phyloP scores from a whole-genome alignment of 1,140 invertebrate genomes.

The Oryctes rhinoceros region DNA sequence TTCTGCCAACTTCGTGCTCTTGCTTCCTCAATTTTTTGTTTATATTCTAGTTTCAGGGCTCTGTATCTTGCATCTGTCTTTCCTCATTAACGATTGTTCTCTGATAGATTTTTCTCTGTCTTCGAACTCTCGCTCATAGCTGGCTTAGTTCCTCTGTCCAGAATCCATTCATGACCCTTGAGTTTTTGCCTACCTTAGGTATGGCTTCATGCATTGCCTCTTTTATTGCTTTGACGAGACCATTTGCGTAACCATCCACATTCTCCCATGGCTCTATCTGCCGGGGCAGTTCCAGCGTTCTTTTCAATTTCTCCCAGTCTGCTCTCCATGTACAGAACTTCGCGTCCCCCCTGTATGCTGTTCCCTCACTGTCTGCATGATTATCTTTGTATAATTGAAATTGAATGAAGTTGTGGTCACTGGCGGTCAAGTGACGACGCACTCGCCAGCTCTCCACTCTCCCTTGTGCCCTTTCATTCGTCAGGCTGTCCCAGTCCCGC shows the following conservation, averaged over 20 bases:
- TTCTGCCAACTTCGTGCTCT: neutral
- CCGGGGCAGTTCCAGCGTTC: neutral
- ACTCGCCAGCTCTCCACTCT: neutral
- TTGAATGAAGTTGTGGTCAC: constrained; percentile 27
- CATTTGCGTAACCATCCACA: neutral
- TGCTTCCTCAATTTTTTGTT: neutral
- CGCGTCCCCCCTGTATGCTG: neutral
- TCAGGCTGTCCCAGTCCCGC: neutral
- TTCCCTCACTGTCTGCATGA: neutral
- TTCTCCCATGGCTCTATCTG: neutral
- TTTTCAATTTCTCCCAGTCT: neutral
- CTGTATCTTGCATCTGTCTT: constrained; percentile 1
- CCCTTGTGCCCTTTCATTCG: neutral
- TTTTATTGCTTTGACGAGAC: neutral
- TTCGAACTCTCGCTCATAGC: neutral
- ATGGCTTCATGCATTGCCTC: neutral
- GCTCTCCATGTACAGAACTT: neutral
- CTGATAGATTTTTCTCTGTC: neutral
- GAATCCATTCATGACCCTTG: neutral
- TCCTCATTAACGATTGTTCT: neutral
- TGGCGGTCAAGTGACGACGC: neutral
- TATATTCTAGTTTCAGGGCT: constrained; percentile 16
- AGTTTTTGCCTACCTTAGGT: neutral
- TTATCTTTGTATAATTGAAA: neutral
- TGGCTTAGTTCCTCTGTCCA: constrained; percentile 3